A percentile compares a stretch with the other conserved stretches of the same genome.
phyloP scores from a whole-genome alignment of 2,888 invertebrate genomes.

The Liodrosophila aerea region DNA sequence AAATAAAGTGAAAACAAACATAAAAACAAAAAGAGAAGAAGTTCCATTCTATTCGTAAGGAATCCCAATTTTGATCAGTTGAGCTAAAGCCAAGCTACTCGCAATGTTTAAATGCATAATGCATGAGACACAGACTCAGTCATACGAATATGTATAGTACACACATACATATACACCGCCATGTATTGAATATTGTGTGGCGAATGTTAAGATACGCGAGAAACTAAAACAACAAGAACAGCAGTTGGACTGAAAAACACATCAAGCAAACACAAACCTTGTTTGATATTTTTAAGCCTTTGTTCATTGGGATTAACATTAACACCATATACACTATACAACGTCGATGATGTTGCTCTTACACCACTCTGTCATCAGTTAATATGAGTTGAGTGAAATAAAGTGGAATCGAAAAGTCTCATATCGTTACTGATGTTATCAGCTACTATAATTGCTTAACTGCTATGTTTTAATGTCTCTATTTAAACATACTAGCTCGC shows the following conservation, averaged over 20 bases:
- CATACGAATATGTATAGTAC: constrained; percentile 1
- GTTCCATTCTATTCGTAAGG: constrained; percentile 18
- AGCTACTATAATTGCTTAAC: constrained; percentile 4
- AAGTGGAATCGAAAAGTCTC: constrained; percentile 4
- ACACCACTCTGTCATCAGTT: no score
- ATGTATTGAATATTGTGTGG: constrained; percentile 30
- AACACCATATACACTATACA: no score
- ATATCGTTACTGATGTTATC: background rate
- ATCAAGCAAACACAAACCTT: constrained; percentile 39
- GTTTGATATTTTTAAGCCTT: constrained; percentile 37
- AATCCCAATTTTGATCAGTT: constrained; percentile 9
- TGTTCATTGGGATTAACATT: constrained; percentile 45
- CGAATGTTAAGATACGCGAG: constrained; percentile 45
- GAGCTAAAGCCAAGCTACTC: constrained; percentile 31
- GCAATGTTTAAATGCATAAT: constrained; percentile 26
- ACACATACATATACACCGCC: constrained; percentile 4
- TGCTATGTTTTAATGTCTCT: constrained; percentile 2
- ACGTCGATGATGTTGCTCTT: no score
- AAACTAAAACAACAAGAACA: constrained; percentile 21
- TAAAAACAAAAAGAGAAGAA: constrained; percentile 5
- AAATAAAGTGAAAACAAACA: constrained; percentile 32
- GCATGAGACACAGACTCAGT: constrained; percentile 21
- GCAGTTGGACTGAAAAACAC: no score
- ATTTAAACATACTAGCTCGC: background rate
- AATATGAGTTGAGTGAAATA: constrained; percentile 8